Evolutionary conservation across 2,888 invertebrate species (phyloP), one percentile per base, ranked within the genome.

Genomic region (Eristalis pertinax): DNA sequence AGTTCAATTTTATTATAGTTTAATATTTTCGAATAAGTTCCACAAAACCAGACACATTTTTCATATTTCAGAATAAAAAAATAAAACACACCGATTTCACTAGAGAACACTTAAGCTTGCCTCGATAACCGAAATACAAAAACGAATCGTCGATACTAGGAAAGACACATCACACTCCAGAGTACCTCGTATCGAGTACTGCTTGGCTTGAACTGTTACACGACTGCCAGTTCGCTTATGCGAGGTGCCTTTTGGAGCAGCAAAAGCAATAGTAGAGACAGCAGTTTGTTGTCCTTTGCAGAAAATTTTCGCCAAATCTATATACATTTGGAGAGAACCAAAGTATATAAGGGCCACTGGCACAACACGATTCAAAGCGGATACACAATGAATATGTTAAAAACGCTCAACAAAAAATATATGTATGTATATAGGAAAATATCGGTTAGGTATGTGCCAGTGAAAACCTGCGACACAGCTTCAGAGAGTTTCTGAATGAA

Each of bases 231-330:
- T 19, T 73, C 67, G 76, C 79, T 50, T 76, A 68, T 62, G 50
- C 60, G 73, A 87, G 84, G 79, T 76, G 79, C 87, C 84, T 76
- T 84, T 56, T 69, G 43, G 41, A 80, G 63, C 67, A 63, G 60
- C 43, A 19, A 50, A 50, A 50, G 19, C 50, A 8, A 8, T 50
- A 50, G 50, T 50, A 60, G 43, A 24, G 73, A 43, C 68, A 87
- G 68, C 68, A 84, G 80, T 84, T 84, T 84, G 80, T 84, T 88
- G 84, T 88, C 88, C 88, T 88, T 88, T 88, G 88, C 88, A 88
- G 88, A 88, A 50, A 84, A 77, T 84, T 77, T 84, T 84, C 77
- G 65, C 75, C 75, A 84, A 83, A 76, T 43, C 32, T 75, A 87
- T 63, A 76, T 24, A 60, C 26, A 26, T 13, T 60, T 8, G 4